A percentile compares a stretch with the other conserved stretches of the same genome.
Evolutionary conservation across 1,140 invertebrate genomes (phyloP).

Genomic region (Eumeta japonica): DNA sequence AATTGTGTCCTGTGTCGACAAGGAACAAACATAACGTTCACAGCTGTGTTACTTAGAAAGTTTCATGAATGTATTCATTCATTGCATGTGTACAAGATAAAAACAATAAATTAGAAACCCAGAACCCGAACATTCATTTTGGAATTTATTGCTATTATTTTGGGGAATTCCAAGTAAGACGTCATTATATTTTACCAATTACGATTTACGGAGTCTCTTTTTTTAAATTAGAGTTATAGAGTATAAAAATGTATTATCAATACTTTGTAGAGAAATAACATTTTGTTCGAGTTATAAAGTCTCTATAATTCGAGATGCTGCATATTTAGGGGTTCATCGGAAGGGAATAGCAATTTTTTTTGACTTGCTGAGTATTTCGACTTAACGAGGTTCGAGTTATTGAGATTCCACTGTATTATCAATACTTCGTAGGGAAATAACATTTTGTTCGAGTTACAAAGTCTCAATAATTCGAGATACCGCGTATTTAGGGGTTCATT

Average conservation of each 20-base stretch:
- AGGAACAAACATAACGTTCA: background rate
- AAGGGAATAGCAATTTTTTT: background rate
- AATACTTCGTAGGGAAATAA: slow-evolving; percentile 1
- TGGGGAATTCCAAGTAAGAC: slow-evolving; percentile 1
- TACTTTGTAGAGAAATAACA: slow-evolving; percentile 1
- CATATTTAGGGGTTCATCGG: background rate
- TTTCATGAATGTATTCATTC: background rate
- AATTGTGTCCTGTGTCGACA: no score
- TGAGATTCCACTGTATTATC: background rate
- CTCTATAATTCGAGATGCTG: background rate
- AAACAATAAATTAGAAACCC: no score
- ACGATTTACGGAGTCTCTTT: background rate
- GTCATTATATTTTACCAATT: slow-evolving; percentile 1
- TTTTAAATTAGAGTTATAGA: background rate
- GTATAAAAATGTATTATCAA: background rate
- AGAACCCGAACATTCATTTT: background rate
- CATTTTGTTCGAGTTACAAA: slow-evolving; percentile 1
- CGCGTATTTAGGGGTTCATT: background rate
- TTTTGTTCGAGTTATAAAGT: slow-evolving; percentile 1
- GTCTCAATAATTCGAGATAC: background rate
- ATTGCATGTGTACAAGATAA: slow-evolving; percentile 1
- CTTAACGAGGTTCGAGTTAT: slow-evolving; percentile 1
- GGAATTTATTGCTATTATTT: background rate
- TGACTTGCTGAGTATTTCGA: background rate
- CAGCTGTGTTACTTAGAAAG: slow-evolving; percentile 1